These are phyloP conservation scores for Engystomops pustulosus DNA, from an alignment of 2,113 vertebrate genomes.

Conservation along the genomic window DNA sequence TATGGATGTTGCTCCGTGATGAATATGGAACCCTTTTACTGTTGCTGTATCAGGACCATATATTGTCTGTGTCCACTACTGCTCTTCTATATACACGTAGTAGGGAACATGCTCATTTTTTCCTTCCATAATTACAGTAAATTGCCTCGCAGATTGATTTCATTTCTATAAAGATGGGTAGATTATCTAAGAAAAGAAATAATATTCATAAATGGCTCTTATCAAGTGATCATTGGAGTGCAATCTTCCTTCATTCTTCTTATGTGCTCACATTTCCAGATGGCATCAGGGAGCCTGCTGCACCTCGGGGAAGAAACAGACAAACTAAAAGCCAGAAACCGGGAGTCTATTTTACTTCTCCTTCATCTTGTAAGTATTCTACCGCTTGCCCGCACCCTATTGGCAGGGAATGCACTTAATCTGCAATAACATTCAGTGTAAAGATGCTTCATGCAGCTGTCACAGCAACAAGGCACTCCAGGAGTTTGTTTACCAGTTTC, in stretches of 20 bases:
- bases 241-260: not conserved
- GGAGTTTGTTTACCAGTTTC: slow-evolving; percentile 31
- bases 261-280: slow-evolving; percentile 69
- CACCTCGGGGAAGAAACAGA: slow-evolving; percentile 88
- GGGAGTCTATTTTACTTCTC: slow-evolving; percentile 89
- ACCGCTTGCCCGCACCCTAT: not conserved
- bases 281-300: slow-evolving; percentile 86
- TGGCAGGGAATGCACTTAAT: slow-evolving; percentile 11
- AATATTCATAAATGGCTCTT: not conserved
- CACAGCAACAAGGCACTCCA: slow-evolving; percentile 15
- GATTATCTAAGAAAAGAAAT: not conserved
- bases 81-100: too few relatives aligned
- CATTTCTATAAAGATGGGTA: not conserved
- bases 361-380: slow-evolving; percentile 81
- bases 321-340: slow-evolving; percentile 78
- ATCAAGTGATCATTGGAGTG: not conserved
- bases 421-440: not conserved
- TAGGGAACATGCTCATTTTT: too few relatives aligned
- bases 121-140: not conserved
- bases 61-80: too few relatives aligned
- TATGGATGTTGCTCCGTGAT: too few relatives aligned
- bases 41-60: too few relatives aligned
- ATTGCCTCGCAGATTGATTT: not conserved
- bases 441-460: slow-evolving; percentile 13
- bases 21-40: too few relatives aligned